phyloP scores from a whole-genome alignment of 1,140 invertebrate genomes.

The Saxidomus purpurata region DNA sequence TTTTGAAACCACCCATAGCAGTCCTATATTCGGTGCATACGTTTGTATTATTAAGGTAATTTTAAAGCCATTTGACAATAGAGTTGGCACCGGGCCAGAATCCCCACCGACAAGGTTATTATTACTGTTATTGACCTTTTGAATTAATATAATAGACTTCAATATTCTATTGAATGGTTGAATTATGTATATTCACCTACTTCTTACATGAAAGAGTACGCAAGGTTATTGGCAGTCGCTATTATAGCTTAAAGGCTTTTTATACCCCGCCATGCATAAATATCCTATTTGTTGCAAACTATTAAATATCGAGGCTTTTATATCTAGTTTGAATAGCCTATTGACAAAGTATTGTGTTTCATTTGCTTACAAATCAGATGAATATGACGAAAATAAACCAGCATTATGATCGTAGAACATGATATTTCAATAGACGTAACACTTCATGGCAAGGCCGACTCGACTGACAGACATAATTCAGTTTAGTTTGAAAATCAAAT shows the following conservation, averaged over 20 bases:
- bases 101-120: too few species aligned
- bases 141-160: background rate
- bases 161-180: background rate
- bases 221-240: background rate
- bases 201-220: background rate
- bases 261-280: background rate
- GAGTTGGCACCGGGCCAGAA: too few species aligned
- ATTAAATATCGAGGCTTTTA: background rate
- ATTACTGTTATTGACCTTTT: background rate
- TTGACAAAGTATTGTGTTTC: constrained; percentile 29
- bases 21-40: too few species aligned
- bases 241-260: background rate
- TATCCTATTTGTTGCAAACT: background rate
- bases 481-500: background rate
- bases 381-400: constrained; percentile 18
- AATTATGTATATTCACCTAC: background rate
- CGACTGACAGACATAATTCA: constrained; percentile 9
- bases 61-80: too few species aligned
- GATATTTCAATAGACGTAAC: background rate
- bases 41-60: too few species aligned
- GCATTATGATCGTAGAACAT: background rate
- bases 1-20: too few species aligned
- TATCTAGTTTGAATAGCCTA: background rate
- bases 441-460: too few species aligned
- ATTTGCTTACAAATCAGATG: background rate